Evolutionary conservation across 2,113 vertebrate genomes (phyloP), one percentile per base, ranked within the genome.

Genomic region (Gambusia affinis): DNA sequence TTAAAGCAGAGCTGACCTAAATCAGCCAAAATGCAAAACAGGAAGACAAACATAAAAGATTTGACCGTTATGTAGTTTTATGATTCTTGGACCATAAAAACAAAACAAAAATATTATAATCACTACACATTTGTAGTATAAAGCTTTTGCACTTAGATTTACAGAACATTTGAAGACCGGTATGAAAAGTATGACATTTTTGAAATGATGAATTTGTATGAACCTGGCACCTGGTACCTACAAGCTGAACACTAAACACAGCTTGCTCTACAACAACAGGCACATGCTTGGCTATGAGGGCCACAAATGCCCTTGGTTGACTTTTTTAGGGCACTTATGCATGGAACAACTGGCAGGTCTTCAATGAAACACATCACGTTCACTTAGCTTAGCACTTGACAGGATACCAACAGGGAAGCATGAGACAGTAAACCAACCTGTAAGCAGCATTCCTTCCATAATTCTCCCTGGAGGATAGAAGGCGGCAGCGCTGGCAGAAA

Each of bases 161-260:
- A 44, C 42, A 44, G 42, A 44, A 44, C 42, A 15, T 44, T 44
- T 44, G 12, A 44, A 44, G 42, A 44, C 12, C 42, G 1, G 15
- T 15, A 17, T 17, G 12, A 44, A 44, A 44, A 44, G 15, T 14
- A 17, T 15, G 12, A 17, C 3, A 44, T 4, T 17, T 44, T 44
- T 44, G 42, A 44, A 44, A 47, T 47, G 17, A 47, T 47, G 17
- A 17, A 47, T 47, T 47, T 47, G 44, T 19, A 47, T 47, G 14
- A 47, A 47, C 17, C 44, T 47, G 93, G 94, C 90, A 92, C 94
- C 91, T 79, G 82, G 79, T 89, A 90, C 91, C 96, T 88, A 96
- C 60, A 70, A 84, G 80, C 80, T 78, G 78, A 79, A 78, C 83
- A 80, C 83, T 83, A 84, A 88, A 84, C 78, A 85, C 73, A 75